These are phyloP conservation scores for Alouatta palliata DNA, from an alignment of 2,113 vertebrate genomes.

Conservation along the genomic window DNA sequence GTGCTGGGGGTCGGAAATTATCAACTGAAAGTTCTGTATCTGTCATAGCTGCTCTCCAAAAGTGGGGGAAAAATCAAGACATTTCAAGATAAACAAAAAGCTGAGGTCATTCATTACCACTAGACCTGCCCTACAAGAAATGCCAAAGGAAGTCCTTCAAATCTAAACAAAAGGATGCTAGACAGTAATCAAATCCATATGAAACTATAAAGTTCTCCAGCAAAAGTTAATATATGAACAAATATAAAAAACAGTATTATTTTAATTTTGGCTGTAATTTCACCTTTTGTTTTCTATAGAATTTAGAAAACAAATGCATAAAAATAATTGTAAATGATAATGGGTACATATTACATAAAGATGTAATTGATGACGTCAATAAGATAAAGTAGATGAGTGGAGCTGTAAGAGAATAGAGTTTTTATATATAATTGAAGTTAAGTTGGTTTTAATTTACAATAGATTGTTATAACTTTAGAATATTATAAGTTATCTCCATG, in stretches of 20 bases:
- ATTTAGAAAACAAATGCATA: neutral
- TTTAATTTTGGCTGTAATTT: neutral
- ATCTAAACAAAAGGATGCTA: neutral
- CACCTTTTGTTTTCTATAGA: neutral
- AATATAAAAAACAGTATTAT: neutral
- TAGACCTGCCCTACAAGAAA: neutral
- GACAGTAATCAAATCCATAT: neutral
- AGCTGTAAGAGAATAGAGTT: neutral
- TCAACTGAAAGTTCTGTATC: neutral
- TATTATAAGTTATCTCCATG: neutral
- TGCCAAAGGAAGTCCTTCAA: neutral
- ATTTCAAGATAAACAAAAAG: neutral
- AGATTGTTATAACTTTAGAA: neutral
- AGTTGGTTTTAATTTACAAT: neutral
- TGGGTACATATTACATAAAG: neutral
- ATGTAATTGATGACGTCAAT: neutral
- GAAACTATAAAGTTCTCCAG: neutral
- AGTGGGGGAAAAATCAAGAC: neutral
- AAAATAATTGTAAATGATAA: neutral
- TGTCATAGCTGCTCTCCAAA: neutral
- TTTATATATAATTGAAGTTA: neutral
- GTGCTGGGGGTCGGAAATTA: fast-evolving
- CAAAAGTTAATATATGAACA: neutral
- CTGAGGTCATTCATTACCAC: neutral
- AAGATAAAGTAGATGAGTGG: neutral